These are phyloP conservation scores for Aquatica leii DNA, from an alignment of 2,888 invertebrate species.

Conservation along the genomic window DNA sequence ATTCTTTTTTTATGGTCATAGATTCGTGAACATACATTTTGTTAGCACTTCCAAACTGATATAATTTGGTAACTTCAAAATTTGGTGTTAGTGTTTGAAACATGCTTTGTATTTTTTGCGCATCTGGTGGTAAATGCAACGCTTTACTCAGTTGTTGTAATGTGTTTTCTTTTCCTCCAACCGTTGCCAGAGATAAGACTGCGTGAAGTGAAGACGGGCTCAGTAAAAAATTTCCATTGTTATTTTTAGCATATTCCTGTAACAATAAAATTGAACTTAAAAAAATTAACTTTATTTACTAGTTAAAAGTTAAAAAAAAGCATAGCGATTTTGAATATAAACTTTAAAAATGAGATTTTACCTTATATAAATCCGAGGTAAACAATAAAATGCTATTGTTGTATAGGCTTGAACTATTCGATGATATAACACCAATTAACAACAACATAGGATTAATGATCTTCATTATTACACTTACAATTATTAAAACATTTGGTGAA, in stretches of 20 bases:
- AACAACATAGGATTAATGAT: too few relatives aligned
- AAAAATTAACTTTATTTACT: too few relatives aligned
- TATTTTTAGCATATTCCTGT: conserved; percentile 20
- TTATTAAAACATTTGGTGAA: too few relatives aligned
- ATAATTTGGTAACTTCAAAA: conserved; percentile 37
- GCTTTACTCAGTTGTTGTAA: conserved; percentile 42
- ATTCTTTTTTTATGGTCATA: conserved; percentile 64
- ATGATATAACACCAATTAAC: too few relatives aligned
- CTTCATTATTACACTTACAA: too few relatives aligned
- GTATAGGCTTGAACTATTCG: too few relatives aligned
- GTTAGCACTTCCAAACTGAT: conserved; percentile 50
- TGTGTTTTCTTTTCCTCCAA: conserved; percentile 53
- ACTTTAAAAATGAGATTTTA: neutral
- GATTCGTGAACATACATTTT: conserved; percentile 70
- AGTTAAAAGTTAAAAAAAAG: too few relatives aligned
- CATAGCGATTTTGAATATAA: too few relatives aligned
- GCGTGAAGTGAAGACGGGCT: conserved; percentile 54
- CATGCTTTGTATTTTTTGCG: neutral
- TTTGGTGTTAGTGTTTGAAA: neutral
- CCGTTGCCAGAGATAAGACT: conserved; percentile 50
- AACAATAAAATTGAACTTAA: too few relatives aligned
- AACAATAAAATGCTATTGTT: too few relatives aligned
- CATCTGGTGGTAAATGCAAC: neutral
- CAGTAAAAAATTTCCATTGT: conserved; percentile 48
- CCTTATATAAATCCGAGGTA: neutral